Conservation (phyloP, 2,113 vertebrate species). For the Myiagra hebetior region DNA sequence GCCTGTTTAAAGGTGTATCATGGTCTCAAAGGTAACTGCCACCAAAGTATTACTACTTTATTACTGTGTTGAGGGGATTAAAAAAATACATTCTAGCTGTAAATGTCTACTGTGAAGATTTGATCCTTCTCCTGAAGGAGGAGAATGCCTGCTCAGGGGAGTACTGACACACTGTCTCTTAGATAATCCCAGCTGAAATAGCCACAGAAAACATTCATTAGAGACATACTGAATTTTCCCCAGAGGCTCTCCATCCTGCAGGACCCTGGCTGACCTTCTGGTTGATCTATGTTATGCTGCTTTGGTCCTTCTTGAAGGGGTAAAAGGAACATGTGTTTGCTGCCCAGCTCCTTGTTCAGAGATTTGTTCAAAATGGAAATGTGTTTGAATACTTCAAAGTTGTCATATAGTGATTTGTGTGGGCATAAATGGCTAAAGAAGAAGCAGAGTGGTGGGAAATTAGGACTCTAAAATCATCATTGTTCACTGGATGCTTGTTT, state of each 20-base stretch:
- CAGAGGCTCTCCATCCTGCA: not conserved
- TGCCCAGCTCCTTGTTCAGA: not conserved
- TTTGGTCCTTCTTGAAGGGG: not conserved
- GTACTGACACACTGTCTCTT: not conserved
- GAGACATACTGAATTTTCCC: not conserved
- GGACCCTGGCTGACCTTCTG: not conserved
- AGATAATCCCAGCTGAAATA: not conserved
- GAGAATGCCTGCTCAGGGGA: not conserved
- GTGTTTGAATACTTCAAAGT: not conserved
- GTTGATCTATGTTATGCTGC: not conserved
- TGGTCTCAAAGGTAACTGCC: not conserved
- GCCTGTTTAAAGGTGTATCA: not conserved
- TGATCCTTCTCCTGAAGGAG: not conserved
- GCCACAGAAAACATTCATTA: not conserved
- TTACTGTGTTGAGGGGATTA: not conserved
- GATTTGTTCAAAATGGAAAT: not conserved
- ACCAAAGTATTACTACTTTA: not conserved
- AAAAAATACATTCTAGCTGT: not conserved
- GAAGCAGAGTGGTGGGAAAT: not conserved
- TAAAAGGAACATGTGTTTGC: not conserved
- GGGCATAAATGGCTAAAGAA: not conserved
- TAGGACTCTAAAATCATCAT: not conserved
- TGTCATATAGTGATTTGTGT: not conserved
- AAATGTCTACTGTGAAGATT: not conserved
- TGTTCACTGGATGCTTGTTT: not conserved